Conservation (phyloP, 2,113 vertebrate genomes). For the Megaptera novaeangliae region DNA sequence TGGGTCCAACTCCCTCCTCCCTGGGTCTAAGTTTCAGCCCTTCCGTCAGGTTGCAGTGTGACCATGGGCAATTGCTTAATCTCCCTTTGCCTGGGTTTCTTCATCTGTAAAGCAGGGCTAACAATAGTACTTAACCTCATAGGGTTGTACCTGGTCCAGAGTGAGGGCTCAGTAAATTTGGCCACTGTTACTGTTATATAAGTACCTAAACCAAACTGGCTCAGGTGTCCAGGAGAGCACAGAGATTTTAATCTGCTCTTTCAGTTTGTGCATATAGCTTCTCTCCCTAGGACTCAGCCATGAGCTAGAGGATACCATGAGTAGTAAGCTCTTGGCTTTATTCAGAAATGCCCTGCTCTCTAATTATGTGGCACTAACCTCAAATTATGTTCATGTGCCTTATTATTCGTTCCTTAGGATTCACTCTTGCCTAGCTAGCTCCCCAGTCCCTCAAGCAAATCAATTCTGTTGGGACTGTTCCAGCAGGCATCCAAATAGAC, state of each 20-base stretch:
- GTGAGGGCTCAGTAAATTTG: background rate
- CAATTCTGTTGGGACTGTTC: background rate
- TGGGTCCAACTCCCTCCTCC: background rate
- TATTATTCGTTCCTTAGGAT: background rate
- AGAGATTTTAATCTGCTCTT: background rate
- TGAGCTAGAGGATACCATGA: background rate
- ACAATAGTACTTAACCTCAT: background rate
- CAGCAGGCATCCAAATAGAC: background rate
- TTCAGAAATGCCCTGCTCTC: background rate
- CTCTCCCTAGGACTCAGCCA: background rate
- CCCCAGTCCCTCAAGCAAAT: background rate
- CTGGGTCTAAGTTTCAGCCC: background rate
- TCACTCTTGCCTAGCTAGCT: background rate
- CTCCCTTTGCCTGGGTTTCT: background rate
- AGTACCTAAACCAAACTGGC: background rate
- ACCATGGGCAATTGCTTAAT: background rate
- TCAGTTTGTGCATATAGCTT: background rate
- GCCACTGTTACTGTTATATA: rapidly evolving
- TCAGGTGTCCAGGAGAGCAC: background rate
- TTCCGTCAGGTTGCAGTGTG: background rate
- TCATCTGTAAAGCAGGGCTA: background rate
- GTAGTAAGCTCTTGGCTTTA: background rate
- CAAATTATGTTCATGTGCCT: background rate
- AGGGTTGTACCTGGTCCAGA: background rate
- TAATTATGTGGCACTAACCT: background rate